These are phyloP conservation scores for Eustalomyia histrio DNA, from an alignment of 2,888 invertebrate genomes.

Conservation along the genomic window DNA sequence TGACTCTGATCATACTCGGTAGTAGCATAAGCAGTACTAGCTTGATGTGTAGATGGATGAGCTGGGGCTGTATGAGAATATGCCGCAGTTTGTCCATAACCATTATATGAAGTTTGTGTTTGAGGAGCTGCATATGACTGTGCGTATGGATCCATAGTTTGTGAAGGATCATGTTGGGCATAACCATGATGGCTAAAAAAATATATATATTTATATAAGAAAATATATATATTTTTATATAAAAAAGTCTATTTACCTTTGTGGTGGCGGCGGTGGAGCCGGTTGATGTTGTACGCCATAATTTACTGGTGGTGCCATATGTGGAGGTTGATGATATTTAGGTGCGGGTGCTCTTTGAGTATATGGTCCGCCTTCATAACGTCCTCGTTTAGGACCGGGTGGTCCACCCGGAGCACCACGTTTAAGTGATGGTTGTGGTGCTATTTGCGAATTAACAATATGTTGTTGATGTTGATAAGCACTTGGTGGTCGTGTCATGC, in stretches of 20 bases:
- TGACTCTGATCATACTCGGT: conserved; percentile 79
- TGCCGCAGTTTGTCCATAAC: conserved; percentile 77
- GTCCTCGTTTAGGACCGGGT: conserved; percentile 79
- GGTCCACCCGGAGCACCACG: conserved; percentile 78
- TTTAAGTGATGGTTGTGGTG: conserved; percentile 78
- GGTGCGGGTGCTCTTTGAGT: conserved; percentile 77
- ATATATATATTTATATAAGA: too few species aligned
- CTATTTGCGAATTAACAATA: conserved; percentile 78
- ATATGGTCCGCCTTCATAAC: conserved; percentile 78
- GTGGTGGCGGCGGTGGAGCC: conserved; percentile 68
- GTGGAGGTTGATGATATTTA: conserved; percentile 77
- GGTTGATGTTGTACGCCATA: conserved; percentile 73
- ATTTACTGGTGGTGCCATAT: conserved; percentile 69
- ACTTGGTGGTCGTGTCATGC: conserved; percentile 76
- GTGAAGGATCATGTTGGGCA: conserved; percentile 77
- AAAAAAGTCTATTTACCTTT: conserved; percentile 70
- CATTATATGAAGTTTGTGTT: conserved; percentile 76
- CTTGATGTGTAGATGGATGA: conserved; percentile 71
- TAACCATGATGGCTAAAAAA: conserved; percentile 76
- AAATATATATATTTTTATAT: background rate
- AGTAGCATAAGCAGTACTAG: conserved; percentile 70
- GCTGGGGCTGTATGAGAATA: conserved; percentile 71
- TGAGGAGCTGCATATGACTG: conserved; percentile 76
- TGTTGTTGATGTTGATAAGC: conserved; percentile 72
- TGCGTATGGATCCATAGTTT: conserved; percentile 78